phyloP scores from a whole-genome alignment of 2,888 invertebrate species.

The Gisinianus flammeolus region DNA sequence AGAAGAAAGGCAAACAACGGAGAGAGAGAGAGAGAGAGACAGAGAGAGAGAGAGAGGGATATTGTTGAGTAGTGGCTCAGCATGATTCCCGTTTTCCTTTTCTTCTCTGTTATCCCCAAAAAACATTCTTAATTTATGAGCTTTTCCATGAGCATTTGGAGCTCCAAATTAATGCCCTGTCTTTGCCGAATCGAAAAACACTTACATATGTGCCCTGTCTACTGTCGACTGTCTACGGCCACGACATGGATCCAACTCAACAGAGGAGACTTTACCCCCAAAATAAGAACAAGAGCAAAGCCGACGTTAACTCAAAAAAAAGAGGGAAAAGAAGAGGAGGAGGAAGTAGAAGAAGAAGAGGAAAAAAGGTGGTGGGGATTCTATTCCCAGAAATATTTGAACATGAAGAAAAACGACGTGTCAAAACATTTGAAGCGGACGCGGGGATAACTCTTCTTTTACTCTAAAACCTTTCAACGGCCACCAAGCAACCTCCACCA shows the following conservation, averaged over 20 bases:
- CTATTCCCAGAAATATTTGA: conserved; percentile 27
- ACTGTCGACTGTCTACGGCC: conserved; percentile 1
- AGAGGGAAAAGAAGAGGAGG: conserved; percentile 11
- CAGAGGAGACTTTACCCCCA: conserved; percentile 12
- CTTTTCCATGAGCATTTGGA: conserved; percentile 45
- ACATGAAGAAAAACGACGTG: conserved; percentile 37
- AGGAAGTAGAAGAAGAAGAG: neutral
- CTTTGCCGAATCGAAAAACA: conserved; percentile 48
- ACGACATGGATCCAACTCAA: neutral
- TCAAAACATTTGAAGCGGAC: conserved; percentile 36
- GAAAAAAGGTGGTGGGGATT: no score
- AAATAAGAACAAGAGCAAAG: conserved; percentile 26
- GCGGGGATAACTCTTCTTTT: conserved; percentile 35
- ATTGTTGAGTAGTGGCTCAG: conserved; percentile 56
- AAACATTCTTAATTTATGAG: conserved; percentile 58
- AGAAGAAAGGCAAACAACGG: no score
- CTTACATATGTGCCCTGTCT: conserved; percentile 38
- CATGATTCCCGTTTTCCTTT: conserved; percentile 46
- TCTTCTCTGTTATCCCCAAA: conserved; percentile 49
- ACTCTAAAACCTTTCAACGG: conserved; percentile 37
- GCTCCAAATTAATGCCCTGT: conserved; percentile 47
- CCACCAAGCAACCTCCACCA: neutral
- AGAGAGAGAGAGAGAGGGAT: conserved; percentile 3
- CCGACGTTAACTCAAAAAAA: conserved; percentile 26
- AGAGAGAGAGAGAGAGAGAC: conserved; percentile 5